phyloP scores from a whole-genome alignment of 2,888 invertebrate genomes.

The Notocelia uddmanniana region DNA sequence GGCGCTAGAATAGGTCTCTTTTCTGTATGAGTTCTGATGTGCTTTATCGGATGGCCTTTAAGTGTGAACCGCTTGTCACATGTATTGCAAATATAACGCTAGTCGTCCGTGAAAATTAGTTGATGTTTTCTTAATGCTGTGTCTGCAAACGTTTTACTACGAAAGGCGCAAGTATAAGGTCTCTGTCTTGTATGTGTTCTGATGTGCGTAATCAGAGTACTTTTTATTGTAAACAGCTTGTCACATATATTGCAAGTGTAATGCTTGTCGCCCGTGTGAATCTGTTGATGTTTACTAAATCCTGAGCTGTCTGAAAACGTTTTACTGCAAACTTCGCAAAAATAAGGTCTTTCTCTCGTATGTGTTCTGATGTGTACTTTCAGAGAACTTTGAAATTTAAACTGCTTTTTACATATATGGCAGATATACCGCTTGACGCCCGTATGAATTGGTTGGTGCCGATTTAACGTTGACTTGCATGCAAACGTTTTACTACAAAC shows the following conservation, averaged over 20 bases:
- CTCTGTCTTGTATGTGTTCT: too few species aligned
- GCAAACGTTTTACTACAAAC: not conserved
- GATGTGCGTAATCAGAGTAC: too few species aligned
- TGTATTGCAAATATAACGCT: too few species aligned
- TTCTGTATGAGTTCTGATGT: too few species aligned
- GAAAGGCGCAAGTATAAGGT: too few species aligned
- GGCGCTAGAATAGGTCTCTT: too few species aligned
- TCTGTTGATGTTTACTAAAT: not conserved
- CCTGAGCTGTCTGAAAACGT: not conserved
- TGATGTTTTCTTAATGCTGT: too few species aligned
- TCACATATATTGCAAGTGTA: not conserved
- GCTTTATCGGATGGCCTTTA: too few species aligned
- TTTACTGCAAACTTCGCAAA: not conserved
- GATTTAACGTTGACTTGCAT: not conserved
- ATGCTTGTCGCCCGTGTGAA: not conserved
- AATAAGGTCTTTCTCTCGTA: not conserved
- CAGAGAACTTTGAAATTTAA: not conserved
- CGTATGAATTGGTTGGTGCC: not conserved
- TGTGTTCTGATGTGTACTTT: too few species aligned
- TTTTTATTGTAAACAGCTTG: not conserved
- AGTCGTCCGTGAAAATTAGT: too few species aligned
- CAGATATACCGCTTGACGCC: not conserved
- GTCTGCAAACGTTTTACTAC: too few species aligned
- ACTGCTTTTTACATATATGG: not conserved
- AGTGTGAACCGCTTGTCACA: too few species aligned